Conservation (phyloP, 2,888 invertebrate species). For the Drosophila dives region DNA sequence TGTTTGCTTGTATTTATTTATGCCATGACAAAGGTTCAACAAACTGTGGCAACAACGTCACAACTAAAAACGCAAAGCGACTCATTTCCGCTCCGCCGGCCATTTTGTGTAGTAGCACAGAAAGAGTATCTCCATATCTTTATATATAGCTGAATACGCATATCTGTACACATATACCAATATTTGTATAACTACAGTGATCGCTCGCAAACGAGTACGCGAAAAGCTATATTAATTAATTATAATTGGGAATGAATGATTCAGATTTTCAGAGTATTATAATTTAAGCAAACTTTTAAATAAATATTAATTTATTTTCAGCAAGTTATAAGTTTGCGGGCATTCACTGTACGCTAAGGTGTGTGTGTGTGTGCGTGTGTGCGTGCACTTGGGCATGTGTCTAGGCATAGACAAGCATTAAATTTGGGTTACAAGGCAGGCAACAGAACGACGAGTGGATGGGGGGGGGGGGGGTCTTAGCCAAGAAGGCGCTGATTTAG, state of each 20-base stretch:
- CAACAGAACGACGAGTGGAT: conserved; percentile 32
- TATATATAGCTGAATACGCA: background rate
- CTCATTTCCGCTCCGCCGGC: conserved; percentile 58
- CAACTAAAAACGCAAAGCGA: conserved; percentile 46
- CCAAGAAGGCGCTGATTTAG: conserved; percentile 16
- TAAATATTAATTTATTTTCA: background rate
- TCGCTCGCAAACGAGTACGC: background rate
- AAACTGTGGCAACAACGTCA: conserved; percentile 62
- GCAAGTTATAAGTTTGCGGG: background rate
- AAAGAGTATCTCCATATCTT: conserved; percentile 2
- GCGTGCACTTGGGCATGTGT: conserved; percentile 5
- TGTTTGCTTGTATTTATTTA: conserved; percentile 40
- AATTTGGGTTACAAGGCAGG: conserved; percentile 73
- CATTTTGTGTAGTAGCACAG: conserved; percentile 60
- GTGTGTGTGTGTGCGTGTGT: conserved; percentile 4
- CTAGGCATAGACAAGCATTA: conserved; percentile 41
- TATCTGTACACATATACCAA: background rate
- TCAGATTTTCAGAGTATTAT: background rate
- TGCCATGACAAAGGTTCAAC: conserved; percentile 69
- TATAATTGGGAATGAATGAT: background rate
- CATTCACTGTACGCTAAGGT: conserved; percentile 7
- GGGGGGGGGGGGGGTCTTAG: background rate
- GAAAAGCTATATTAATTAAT: background rate
- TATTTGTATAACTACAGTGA: background rate
- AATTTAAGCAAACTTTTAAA: background rate